These are phyloP conservation scores for Zosterops lateralis DNA, from an alignment of 2,113 vertebrate genomes.

Conservation along the genomic window DNA sequence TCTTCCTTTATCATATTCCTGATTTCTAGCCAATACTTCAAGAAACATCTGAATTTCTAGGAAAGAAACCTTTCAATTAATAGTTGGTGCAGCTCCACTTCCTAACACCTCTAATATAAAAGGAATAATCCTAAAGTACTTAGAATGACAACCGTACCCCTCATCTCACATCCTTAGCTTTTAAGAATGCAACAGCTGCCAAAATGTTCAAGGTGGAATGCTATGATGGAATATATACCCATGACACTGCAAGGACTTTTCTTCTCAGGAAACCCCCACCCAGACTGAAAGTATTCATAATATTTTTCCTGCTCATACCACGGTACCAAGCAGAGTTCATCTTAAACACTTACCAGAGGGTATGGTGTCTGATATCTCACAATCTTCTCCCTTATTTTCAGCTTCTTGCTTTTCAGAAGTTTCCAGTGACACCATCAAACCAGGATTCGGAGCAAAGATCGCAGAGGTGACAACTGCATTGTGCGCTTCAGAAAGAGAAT, in stretches of 20 bases:
- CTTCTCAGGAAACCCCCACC: neutral
- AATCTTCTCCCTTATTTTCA: constrained; percentile 80
- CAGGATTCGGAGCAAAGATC: constrained; percentile 93
- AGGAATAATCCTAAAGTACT: neutral
- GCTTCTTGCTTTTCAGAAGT: constrained; percentile 84
- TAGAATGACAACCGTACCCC: neutral
- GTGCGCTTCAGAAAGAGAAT: constrained; percentile 81
- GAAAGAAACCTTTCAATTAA: neutral
- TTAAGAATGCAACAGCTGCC: neutral
- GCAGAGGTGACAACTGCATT: constrained; percentile 98
- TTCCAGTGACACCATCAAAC: constrained; percentile 88
- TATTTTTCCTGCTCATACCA: neutral
- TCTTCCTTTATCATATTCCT: neutral
- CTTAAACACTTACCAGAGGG: constrained; percentile 81
- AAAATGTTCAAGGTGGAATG: neutral
- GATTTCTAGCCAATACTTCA: neutral
- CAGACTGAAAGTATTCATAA: neutral
- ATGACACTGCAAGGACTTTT: neutral
- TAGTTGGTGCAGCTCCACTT: neutral
- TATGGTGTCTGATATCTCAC: constrained; percentile 81
- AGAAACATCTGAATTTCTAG: neutral
- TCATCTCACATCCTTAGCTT: neutral
- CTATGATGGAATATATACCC: neutral
- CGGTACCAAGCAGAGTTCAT: neutral
- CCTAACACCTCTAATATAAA: neutral